Evolutionary conservation across 30 jellyfish, hydroid and myxozoan genomes (phyloP), one percentile per base, ranked within the genome.

Genomic region (Hydra vulgaris): DNA sequence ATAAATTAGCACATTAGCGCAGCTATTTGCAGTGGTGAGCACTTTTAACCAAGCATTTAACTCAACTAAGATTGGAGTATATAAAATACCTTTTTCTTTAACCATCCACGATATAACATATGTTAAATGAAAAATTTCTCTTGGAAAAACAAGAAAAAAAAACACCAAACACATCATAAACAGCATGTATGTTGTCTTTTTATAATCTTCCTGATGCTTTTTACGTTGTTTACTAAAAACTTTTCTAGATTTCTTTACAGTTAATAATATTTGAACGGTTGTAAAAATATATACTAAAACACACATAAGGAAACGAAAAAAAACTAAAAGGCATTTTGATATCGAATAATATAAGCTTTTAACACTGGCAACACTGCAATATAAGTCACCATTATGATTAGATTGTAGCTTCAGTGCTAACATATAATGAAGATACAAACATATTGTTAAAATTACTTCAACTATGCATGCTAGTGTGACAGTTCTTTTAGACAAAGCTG

Each of bases 1-100:
- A 74, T 90, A 90, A 21, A 90, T 90, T 80, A 90, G 86, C 25
- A 90, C 95, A 26, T 90, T 90, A 52, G 84, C 96, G 56, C 97
- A 90, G 66, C 97, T 90, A 74, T 90, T 90, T 22, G 96, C 74
- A 0, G 94, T 84, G 52, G 86, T 88, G 74, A 86, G 80, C 25
- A 90, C 95, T 71, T 86, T 90, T 3, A 90, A 79, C 94, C 90
- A 82, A 26, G 91, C 87, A 82, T 90, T 90, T 80, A 82, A 20
- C 53, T 74, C 15, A n/a, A 76, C 5, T 0, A 79, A 12, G 61
- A 71, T 56, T 1, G 18, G 27, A 23, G 80, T 17, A 25, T n/a
- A 66, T 25, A 27, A 21, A 23, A 90, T 40, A 27, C 97, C 95
- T 7, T 85, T 85, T 15, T 84, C 87, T 27, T 74, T 7, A 26